Conservation (phyloP, 1,140 invertebrate genomes). For the Leptopilina boulardi region DNA sequence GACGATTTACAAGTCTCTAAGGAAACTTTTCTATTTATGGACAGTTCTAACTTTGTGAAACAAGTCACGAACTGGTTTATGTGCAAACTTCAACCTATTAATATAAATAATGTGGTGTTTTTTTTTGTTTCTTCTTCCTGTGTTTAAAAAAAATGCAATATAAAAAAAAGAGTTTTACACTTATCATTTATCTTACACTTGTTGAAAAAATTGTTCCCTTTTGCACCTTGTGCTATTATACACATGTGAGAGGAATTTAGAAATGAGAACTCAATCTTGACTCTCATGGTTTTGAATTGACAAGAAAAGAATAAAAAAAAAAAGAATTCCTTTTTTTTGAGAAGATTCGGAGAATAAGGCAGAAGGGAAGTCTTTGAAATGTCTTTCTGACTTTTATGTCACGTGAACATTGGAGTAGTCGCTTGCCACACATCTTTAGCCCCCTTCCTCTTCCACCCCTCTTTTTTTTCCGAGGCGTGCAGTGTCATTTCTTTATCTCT, state of each 20-base stretch:
- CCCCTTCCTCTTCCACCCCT: too few relatives aligned
- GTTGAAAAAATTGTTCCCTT: neutral
- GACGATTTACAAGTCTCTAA: slow-evolving; percentile 3
- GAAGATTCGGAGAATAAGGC: slow-evolving; percentile 2
- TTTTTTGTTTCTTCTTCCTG: neutral
- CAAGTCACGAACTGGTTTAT: slow-evolving; percentile 27
- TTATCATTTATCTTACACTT: slow-evolving; percentile 11
- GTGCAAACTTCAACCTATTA: slow-evolving; percentile 8
- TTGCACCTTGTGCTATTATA: slow-evolving; percentile 9
- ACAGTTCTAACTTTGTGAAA: slow-evolving; percentile 9
- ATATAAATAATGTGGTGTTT: neutral
- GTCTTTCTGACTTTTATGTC: slow-evolving; percentile 30
- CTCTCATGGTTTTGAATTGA: neutral
- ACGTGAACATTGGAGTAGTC: slow-evolving; percentile 13
- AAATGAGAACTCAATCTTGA: slow-evolving; percentile 8
- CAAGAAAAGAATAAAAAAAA: neutral
- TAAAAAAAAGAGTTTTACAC: neutral
- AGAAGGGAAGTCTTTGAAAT: slow-evolving; percentile 19
- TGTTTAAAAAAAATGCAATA: neutral
- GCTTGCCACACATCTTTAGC: slow-evolving; percentile 26
- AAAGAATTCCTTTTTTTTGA: neutral
- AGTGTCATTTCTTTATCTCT: slow-evolving; percentile 32
- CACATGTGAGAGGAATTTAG: neutral
- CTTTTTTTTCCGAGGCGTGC: slow-evolving; percentile 6
- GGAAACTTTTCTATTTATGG: slow-evolving; percentile 17